phyloP scores from a whole-genome alignment of 1,140 invertebrate genomes.

The Lepidurus packardi region DNA sequence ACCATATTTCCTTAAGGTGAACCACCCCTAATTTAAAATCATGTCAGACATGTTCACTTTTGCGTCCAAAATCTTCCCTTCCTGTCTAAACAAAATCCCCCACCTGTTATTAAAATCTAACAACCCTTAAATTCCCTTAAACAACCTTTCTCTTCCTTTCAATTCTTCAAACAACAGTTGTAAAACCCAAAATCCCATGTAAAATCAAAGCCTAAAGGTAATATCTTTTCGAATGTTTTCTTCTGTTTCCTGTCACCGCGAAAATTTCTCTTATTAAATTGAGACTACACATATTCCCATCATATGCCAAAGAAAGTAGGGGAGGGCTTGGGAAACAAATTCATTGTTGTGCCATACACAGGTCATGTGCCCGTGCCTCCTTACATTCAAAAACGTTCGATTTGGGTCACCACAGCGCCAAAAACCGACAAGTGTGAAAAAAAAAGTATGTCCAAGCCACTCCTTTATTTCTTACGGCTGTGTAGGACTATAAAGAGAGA shows the following conservation, averaged over 20 bases:
- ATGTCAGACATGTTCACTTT: too few relatives aligned
- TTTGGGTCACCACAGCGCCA: background rate
- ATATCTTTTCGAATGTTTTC: background rate
- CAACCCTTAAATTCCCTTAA: too few relatives aligned
- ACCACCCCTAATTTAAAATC: too few relatives aligned
- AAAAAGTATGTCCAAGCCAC: background rate
- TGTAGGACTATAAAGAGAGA: background rate
- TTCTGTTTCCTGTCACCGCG: background rate
- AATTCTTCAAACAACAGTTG: background rate
- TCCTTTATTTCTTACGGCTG: constrained; percentile 14
- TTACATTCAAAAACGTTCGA: background rate
- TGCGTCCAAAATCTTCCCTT: too few relatives aligned
- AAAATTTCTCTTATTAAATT: constrained; percentile 9
- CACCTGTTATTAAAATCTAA: too few relatives aligned
- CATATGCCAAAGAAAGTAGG: background rate
- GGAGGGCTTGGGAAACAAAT: background rate
- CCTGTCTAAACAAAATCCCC: too few relatives aligned
- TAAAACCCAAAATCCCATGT: background rate
- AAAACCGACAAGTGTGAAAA: background rate
- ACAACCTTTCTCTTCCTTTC: background rate
- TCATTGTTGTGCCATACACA: background rate
- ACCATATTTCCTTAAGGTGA: too few relatives aligned
- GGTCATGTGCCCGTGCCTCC: background rate
- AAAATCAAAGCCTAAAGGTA: background rate
- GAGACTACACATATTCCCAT: background rate